Evolutionary conservation across 2,888 invertebrate species (phyloP), one percentile per base, ranked within the genome.

Genomic region (Idaea straminata): DNA sequence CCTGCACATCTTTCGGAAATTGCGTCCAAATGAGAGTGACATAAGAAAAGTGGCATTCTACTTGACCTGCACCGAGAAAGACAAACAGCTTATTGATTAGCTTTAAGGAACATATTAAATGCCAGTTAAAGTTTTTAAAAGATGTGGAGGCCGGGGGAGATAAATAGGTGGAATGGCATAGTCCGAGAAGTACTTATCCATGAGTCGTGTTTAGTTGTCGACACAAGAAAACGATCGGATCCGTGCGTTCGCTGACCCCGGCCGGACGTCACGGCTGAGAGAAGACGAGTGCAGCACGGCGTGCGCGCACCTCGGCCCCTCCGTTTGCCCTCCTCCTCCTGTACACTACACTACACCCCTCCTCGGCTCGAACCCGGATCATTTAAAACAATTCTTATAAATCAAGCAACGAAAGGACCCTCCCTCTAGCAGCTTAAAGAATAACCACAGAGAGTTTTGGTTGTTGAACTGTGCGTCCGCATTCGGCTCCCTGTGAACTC

Each of bases 181-280:
- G 79, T 81, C 83, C 82, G 82, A 83, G 84, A 88, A 85, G 87
- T 87, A 87, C 85, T 87, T 87, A 85, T 86, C 73, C 77, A 80
- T 87, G 88, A 89, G 88, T 86, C 86, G 88, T 80, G 47, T 47
- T 47, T 7, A 13, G 36, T 85, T 82, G 84, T 85, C 84, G 85
- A 80, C 80, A 84, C 79, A 88, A 89, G 89, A 88, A 89, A 89
- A 84, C 83, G 83, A 84, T 83, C 84, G 79, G 70, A 82, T 87
- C 86, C 85, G 85, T 85, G 84, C 87, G 91, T 87, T 85, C 91
- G 85, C 83, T 88, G 91, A 91, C 91, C 91, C 87, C 90, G 85
- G 85, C 86, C 89, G 85, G 85, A 85, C 87, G 88, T 88, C 87
- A 90, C 88, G 91, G 84, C 87, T 88, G 84, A 90, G 83, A 85